A percentile compares a stretch with the other conserved stretches of the same genome.
phyloP scores from a whole-genome alignment of 2,113 vertebrate species.

The Solea senegalensis region DNA sequence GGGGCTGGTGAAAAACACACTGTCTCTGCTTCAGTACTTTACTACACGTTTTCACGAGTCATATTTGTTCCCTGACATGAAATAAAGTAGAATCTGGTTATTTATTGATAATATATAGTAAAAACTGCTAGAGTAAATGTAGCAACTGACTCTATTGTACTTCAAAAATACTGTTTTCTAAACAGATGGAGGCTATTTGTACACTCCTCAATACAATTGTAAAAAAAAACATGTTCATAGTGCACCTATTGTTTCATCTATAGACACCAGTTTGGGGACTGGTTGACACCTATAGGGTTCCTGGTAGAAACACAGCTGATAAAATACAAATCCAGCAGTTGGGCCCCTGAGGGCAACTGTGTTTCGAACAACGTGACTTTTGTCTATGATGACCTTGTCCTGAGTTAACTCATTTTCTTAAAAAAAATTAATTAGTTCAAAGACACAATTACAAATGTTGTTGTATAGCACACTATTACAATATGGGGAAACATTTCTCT shows the following conservation, averaged over 20 bases:
- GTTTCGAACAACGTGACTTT: not conserved
- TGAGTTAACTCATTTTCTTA: not conserved
- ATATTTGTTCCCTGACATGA: too few species aligned
- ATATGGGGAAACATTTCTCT: too few species aligned
- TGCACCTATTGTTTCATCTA: conserved; percentile 7
- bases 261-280: not conserved
- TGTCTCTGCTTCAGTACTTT: too few species aligned
- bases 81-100: too few species aligned
- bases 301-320: conserved; percentile 20
- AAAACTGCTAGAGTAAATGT: too few species aligned
- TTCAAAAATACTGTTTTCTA: not conserved
- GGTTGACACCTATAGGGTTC: conserved; percentile 1
- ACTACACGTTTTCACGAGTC: too few species aligned
- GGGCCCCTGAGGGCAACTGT: not conserved
- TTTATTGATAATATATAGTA: too few species aligned
- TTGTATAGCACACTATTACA: too few species aligned
- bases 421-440: too few species aligned
- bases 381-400: not conserved
- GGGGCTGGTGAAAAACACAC: too few species aligned
- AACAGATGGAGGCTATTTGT: not conserved
- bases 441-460: too few species aligned
- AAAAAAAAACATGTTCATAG: not conserved
- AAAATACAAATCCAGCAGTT: conserved; percentile 29
- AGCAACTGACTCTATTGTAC: too few species aligned
- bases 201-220: not conserved